A percentile compares a stretch with the other conserved stretches of the same genome.
These are phyloP conservation scores for Epizoanthus ramosus DNA, from an alignment of 92 coral and sea anemone genomes.

Conservation along the genomic window DNA sequence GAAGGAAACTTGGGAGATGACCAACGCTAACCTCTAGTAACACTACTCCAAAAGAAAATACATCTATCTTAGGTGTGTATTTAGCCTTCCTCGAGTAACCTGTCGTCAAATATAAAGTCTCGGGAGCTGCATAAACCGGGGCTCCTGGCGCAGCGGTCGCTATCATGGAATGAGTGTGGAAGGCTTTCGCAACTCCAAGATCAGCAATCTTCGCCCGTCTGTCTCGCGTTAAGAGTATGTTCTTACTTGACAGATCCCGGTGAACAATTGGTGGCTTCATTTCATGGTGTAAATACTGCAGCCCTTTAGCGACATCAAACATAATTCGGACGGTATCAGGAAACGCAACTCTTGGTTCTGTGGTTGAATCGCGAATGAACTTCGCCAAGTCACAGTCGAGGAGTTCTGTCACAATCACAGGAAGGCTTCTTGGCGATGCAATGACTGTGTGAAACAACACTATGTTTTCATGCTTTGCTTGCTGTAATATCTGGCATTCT, in stretches of 20 bases:
- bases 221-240: conserved; percentile 51
- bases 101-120: conserved; percentile 56
- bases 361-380: conserved; percentile 42
- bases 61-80: conserved; percentile 72
- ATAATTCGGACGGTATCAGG: conserved; percentile 61
- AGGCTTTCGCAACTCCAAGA: conserved; percentile 70
- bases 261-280: conserved; percentile 55
- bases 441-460: conserved; percentile 70
- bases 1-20: conserved; percentile 50
- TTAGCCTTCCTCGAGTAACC: conserved; percentile 31
- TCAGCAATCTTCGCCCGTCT: conserved; percentile 73
- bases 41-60: conserved; percentile 76
- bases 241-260: conserved; percentile 75
- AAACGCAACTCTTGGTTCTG: conserved; percentile 44
- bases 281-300: conserved; percentile 61
- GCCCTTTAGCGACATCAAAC: conserved; percentile 67
- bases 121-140: conserved; percentile 75
- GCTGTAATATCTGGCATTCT: conserved; percentile 63
- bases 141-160: conserved; percentile 74
- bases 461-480: conserved; percentile 56
- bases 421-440: conserved; percentile 47
- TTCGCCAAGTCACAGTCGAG: conserved; percentile 55
- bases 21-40: conserved; percentile 73
- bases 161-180: conserved; percentile 69
- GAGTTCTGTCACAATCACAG: conserved; percentile 70